phyloP scores from a whole-genome alignment of 2,888 invertebrate genomes.

The Gibbula magus region DNA sequence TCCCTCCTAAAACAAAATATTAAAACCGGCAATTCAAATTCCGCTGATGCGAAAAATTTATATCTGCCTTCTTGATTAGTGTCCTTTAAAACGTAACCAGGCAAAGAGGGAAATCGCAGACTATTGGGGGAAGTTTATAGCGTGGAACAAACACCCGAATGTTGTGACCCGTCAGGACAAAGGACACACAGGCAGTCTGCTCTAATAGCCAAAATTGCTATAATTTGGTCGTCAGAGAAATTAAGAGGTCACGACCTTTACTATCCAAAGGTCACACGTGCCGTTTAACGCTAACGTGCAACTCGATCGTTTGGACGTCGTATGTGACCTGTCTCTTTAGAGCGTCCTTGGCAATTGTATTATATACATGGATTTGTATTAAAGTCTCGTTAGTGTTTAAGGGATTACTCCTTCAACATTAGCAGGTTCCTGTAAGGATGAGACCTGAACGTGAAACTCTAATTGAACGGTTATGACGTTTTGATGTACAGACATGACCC shows the following conservation, averaged over 20 bases:
- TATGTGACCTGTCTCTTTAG: too few relatives aligned
- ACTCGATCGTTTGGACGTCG: too few relatives aligned
- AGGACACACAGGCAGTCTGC: neutral
- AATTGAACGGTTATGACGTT: too few relatives aligned
- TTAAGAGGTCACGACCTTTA: conserved; percentile 12
- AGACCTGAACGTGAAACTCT: too few relatives aligned
- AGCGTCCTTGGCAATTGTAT: too few relatives aligned
- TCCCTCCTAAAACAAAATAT: conserved; percentile 12
- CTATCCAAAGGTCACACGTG: conserved; percentile 12
- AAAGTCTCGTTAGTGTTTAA: too few relatives aligned
- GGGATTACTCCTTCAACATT: too few relatives aligned
- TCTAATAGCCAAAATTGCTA: conserved; percentile 7
- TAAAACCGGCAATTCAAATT: conserved; percentile 6
- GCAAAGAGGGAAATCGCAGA: neutral
- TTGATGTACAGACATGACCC: too few relatives aligned
- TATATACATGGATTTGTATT: too few relatives aligned
- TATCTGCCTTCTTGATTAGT: neutral
- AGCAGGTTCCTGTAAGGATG: too few relatives aligned
- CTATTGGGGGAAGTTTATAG: neutral
- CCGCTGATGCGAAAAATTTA: conserved; percentile 3
- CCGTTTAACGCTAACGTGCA: neutral
- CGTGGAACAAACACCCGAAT: neutral
- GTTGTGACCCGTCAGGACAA: neutral
- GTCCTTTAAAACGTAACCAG: conserved; percentile 10
- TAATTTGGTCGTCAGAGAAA: conserved; percentile 13